phyloP scores from a whole-genome alignment of 2,113 vertebrate species.

The Sakesphorus luctuosus region DNA sequence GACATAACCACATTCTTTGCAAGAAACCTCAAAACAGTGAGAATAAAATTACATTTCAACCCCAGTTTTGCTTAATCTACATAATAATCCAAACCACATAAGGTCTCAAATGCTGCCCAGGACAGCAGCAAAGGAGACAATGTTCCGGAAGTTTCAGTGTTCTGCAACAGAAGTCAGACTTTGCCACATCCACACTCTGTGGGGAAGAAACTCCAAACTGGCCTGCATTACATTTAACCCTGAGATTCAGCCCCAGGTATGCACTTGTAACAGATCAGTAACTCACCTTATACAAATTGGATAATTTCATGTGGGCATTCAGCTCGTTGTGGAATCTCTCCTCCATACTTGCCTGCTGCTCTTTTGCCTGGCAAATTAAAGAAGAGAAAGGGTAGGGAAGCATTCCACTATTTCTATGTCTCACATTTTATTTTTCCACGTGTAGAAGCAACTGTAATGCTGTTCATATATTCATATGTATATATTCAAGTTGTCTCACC shows the following conservation, averaged over 20 bases:
- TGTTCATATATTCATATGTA: background rate
- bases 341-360: conserved; percentile 87
- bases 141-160: background rate
- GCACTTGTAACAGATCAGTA: fast-evolving
- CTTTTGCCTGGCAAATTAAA: conserved; percentile 81
- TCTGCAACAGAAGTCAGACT: background rate
- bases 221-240: background rate
- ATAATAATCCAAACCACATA: background rate
- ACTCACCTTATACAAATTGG: conserved; percentile 92
- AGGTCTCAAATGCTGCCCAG: background rate
- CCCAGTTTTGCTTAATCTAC: background rate
- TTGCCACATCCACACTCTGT: background rate
- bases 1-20: background rate
- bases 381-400: background rate
- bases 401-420: background rate
- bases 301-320: conserved; percentile 94
- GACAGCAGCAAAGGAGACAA: background rate
- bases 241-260: background rate
- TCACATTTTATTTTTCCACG: background rate
- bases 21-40: background rate
- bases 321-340: conserved; percentile 94
- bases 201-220: background rate
- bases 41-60: background rate
- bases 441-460: background rate
- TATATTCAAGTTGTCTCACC: conserved; percentile 60